These are phyloP conservation scores for Blennius ocellaris DNA, from an alignment of 2,113 vertebrate species.

Conservation along the genomic window DNA sequence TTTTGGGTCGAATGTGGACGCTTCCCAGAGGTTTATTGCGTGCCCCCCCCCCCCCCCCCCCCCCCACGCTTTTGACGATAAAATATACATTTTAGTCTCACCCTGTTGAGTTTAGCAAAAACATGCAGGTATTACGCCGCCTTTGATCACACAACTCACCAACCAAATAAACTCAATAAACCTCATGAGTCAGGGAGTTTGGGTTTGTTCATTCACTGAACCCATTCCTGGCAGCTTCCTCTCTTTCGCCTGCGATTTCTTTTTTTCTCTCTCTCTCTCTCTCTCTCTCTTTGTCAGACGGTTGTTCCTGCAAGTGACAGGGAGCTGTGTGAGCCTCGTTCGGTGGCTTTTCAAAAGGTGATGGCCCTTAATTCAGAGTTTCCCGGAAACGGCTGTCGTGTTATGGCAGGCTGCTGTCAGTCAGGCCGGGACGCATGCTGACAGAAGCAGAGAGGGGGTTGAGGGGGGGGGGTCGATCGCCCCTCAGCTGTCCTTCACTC, in stretches of 20 bases:
- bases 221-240: neutral
- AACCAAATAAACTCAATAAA: conserved; percentile 10
- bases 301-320: conserved; percentile 12
- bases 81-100: too few relatives aligned
- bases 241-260: neutral
- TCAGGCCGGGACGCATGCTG: conserved; percentile 61
- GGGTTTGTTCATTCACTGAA: neutral
- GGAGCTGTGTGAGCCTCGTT: conserved; percentile 11
- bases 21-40: too few relatives aligned
- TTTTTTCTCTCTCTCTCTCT: too few relatives aligned
- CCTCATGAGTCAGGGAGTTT: neutral
- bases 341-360: conserved; percentile 49
- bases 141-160: too few relatives aligned
- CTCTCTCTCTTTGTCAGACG: conserved; percentile 6
- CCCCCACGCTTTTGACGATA: too few relatives aligned
- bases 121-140: neutral
- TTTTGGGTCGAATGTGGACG: too few relatives aligned
- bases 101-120: neutral
- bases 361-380: conserved; percentile 58
- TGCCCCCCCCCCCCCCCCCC: too few relatives aligned
- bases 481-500: conserved; percentile 75
- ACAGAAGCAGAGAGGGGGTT: conserved; percentile 71
- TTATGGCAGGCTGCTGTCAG: conserved; percentile 72
- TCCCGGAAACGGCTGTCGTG: conserved; percentile 69
- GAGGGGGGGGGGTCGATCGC: too few relatives aligned